Conservation (phyloP, 2,888 invertebrate species). For the Leucophenga montana region DNA sequence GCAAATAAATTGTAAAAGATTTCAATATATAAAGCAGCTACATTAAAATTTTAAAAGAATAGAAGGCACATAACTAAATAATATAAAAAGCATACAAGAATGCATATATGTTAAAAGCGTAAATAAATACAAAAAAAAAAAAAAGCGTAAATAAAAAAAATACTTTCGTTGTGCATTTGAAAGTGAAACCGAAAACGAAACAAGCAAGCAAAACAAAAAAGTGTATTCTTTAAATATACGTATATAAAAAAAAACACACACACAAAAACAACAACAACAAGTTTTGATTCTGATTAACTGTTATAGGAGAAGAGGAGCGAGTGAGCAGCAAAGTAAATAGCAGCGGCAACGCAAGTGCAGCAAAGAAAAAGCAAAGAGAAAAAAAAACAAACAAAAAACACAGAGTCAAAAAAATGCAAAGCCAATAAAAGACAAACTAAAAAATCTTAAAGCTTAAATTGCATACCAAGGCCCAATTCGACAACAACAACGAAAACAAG, state of each 20-base stretch:
- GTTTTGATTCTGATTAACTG: conserved; percentile 18
- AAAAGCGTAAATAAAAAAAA: conserved; percentile 21
- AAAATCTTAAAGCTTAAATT: neutral
- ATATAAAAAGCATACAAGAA: conserved; percentile 32
- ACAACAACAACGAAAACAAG: neutral
- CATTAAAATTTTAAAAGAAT: neutral
- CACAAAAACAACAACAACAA: conserved; percentile 20
- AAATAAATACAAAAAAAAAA: conserved; percentile 9
- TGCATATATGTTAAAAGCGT: neutral
- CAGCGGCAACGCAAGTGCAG: conserved; percentile 27
- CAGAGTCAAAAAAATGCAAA: conserved; percentile 37
- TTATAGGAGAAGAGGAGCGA: neutral
- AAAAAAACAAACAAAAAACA: conserved; percentile 36
- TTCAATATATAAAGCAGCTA: neutral
- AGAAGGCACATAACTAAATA: neutral
- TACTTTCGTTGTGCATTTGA: conserved; percentile 53
- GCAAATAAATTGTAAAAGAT: neutral
- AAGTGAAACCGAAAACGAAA: conserved; percentile 64
- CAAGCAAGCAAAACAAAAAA: conserved; percentile 61
- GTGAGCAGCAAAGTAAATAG: conserved; percentile 28
- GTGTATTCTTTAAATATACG: conserved; percentile 47
- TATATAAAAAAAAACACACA: conserved; percentile 24
- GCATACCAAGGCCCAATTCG: neutral
- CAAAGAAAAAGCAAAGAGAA: conserved; percentile 37
- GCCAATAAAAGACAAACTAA: conserved; percentile 35